Evolutionary conservation across 2,113 vertebrate species (phyloP).

Genomic region (Rousettus leschenaultii): DNA sequence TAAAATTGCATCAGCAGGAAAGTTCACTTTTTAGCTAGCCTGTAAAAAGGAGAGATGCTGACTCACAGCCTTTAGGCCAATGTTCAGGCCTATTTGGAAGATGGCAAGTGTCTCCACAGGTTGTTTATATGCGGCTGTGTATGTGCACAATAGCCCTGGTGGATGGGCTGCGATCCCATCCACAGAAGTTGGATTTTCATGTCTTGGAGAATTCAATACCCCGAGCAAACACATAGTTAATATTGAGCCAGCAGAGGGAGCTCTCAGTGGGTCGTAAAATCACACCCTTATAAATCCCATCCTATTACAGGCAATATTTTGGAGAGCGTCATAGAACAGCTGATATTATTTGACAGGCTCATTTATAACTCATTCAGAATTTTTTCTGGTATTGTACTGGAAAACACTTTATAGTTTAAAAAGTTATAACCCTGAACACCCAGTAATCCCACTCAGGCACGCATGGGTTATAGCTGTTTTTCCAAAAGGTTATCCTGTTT

Average conservation of each 20-base stretch:
- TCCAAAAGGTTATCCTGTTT: neutral
- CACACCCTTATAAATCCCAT: neutral
- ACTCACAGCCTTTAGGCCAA: neutral
- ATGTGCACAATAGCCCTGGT: neutral
- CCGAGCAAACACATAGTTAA: neutral
- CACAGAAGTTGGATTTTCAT: neutral
- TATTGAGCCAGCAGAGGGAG: conserved; percentile 28
- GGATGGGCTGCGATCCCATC: neutral
- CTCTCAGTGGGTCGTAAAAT: neutral
- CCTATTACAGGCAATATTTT: neutral
- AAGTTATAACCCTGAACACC: neutral
- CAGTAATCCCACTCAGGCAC: neutral
- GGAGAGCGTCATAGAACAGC: neutral
- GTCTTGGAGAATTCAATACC: neutral
- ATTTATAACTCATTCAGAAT: neutral
- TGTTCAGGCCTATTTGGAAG: neutral
- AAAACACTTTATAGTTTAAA: neutral
- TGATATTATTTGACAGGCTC: neutral
- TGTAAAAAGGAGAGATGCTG: conserved; percentile 21
- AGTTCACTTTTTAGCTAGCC: conserved; percentile 59
- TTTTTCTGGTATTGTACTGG: neutral
- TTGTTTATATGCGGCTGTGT: neutral
- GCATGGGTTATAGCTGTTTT: neutral
- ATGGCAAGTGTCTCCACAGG: neutral
- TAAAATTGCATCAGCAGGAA: conserved; percentile 51